Evolutionary conservation across 1,140 invertebrate species (phyloP).

Genomic region (Scaptomyza graminum): DNA sequence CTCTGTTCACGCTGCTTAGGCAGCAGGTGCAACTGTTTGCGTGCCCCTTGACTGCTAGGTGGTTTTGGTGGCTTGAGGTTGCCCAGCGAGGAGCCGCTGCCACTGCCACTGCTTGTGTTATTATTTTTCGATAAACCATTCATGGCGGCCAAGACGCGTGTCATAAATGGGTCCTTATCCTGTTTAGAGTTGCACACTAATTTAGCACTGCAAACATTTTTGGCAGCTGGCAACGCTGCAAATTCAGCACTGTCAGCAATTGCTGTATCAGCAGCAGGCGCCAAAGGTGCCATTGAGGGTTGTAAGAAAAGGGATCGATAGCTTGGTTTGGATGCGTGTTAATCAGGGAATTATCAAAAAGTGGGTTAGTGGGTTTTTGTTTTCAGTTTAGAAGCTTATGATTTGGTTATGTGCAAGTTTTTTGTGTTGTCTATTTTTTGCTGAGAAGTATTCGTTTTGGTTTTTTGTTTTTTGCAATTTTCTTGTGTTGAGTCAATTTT

Average conservation of each 20-base stretch:
- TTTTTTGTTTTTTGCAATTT: slow-evolving; percentile 26
- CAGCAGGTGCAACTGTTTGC: slow-evolving; percentile 68
- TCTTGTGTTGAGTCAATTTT: slow-evolving; percentile 24
- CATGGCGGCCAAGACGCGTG: slow-evolving; percentile 72
- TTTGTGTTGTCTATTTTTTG: slow-evolving; percentile 17
- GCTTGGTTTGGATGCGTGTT: slow-evolving; percentile 25
- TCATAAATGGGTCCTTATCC: slow-evolving; percentile 68
- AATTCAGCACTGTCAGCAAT: slow-evolving; percentile 70
- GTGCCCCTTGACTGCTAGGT: slow-evolving; percentile 56
- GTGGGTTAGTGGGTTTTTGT: slow-evolving; percentile 15
- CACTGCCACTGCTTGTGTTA: slow-evolving; percentile 53
- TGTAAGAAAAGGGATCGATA: not conserved
- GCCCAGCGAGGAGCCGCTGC: slow-evolving; percentile 57
- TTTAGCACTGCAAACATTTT: slow-evolving; percentile 25
- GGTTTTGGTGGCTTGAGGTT: slow-evolving; percentile 69
- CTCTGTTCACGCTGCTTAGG: slow-evolving; percentile 76
- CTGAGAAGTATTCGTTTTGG: slow-evolving; percentile 12
- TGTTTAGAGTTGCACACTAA: slow-evolving; percentile 43
- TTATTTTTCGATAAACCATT: slow-evolving; percentile 56
- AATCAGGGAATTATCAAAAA: slow-evolving; percentile 17
- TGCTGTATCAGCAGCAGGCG: slow-evolving; percentile 64
- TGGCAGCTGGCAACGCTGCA: slow-evolving; percentile 51
- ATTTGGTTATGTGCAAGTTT: slow-evolving; percentile 35
- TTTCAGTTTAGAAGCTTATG: not conserved
- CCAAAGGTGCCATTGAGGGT: slow-evolving; percentile 60